Percentiles rank a stretch among this genome's conserved stretches.
These are phyloP conservation scores for Sussaba pulchella DNA, from an alignment of 2,888 invertebrate genomes.

Conservation along the genomic window DNA sequence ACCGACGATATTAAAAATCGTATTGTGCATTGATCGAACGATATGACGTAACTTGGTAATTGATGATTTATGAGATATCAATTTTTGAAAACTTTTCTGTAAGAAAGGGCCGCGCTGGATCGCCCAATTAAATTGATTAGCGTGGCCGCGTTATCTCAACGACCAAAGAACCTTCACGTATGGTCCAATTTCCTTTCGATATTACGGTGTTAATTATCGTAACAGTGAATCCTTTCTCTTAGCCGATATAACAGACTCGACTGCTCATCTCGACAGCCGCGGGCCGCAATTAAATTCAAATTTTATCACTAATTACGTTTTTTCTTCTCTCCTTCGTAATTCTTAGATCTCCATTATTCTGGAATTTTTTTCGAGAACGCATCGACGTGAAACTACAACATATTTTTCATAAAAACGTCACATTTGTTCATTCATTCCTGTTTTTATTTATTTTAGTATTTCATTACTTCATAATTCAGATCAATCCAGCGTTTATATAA, in stretches of 20 bases:
- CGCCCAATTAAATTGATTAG: constrained; percentile 84
- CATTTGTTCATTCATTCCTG: no score
- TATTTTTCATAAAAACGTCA: no score
- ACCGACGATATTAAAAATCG: no score
- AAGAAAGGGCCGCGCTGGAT: constrained; percentile 83
- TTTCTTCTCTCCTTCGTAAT: background rate
- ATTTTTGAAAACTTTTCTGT: constrained; percentile 10
- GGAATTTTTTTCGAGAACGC: constrained; percentile 84
- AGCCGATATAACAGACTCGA: constrained; percentile 56
- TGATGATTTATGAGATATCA: no score
- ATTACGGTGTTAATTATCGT: constrained; percentile 60
- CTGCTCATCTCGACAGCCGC: background rate
- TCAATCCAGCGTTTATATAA: background rate
- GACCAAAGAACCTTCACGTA: constrained; percentile 79
- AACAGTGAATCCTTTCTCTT: constrained; percentile 42
- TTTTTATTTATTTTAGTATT: background rate
- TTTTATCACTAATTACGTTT: background rate
- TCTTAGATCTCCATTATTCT: constrained; percentile 83
- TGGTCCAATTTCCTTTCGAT: constrained; percentile 55
- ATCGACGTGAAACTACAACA: no score
- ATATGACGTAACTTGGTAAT: no score
- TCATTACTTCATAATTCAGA: no score
- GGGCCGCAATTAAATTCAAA: background rate
- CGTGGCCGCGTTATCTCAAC: constrained; percentile 83
- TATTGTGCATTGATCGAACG: no score